phyloP scores from a whole-genome alignment of 2,797 vertebrate species.

The Enoplosus armatus region DNA sequence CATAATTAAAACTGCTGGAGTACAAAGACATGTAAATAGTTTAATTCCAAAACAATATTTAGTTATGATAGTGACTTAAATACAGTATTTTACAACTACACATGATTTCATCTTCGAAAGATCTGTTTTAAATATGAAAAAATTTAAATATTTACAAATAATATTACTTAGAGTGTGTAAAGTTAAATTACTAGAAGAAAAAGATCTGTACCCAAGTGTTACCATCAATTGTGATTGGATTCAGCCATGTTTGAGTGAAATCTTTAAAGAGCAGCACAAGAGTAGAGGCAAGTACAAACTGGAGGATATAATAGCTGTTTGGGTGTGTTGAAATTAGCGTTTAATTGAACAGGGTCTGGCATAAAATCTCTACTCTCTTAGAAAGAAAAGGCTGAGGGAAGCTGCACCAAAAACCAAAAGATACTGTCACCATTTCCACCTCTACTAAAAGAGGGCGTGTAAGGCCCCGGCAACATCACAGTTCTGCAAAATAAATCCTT shows the following conservation, averaged over 20 bases:
- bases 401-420: not conserved
- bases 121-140: constrained; percentile 73
- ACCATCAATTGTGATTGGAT: constrained; percentile 5
- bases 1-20: constrained; percentile 4
- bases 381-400: not conserved
- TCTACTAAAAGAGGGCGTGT: not conserved
- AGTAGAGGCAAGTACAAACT: constrained; percentile 46
- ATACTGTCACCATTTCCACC: not conserved
- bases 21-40: constrained; percentile 28
- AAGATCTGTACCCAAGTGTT: constrained; percentile 29
- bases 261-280: constrained; percentile 45
- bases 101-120: constrained; percentile 36
- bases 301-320: constrained; percentile 45
- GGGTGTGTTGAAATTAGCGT: constrained; percentile 47
- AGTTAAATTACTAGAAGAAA: constrained; percentile 67
- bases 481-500: constrained; percentile 45
- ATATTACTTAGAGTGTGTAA: constrained; percentile 53
- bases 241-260: constrained; percentile 22
- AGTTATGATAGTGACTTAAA: constrained; percentile 62
- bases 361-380: not conserved
- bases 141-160: constrained; percentile 76
- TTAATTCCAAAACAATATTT: constrained; percentile 50
- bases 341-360: constrained; percentile 29
- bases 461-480: constrained; percentile 23
- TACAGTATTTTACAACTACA: constrained; percentile 69